Conservation (phyloP, 2,888 invertebrate genomes). For the Nowickia ferox region DNA sequence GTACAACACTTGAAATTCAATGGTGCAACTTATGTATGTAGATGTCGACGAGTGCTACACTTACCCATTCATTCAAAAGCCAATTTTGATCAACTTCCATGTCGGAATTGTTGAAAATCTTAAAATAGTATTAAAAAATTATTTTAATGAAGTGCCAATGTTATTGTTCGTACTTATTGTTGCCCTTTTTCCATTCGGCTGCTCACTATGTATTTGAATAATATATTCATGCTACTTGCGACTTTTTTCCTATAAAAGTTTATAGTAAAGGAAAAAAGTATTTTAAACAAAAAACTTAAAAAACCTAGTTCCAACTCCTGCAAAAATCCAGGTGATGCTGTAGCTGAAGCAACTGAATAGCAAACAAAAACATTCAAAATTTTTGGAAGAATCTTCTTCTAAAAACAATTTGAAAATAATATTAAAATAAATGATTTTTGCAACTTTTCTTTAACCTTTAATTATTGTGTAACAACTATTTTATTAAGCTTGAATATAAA, state of each 20-base stretch:
- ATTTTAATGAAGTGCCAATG: conserved; percentile 73
- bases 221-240: background rate
- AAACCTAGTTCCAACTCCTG: too few relatives aligned
- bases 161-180: conserved; percentile 55
- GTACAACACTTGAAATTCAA: conserved; percentile 16
- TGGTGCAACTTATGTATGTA: background rate
- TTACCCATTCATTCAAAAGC: conserved; percentile 50
- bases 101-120: conserved; percentile 29
- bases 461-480: too few relatives aligned
- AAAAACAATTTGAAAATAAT: too few relatives aligned
- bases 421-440: too few relatives aligned
- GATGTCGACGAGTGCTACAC: conserved; percentile 21
- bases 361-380: too few relatives aligned
- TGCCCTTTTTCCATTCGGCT: conserved; percentile 52
- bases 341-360: too few relatives aligned
- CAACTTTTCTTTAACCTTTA: too few relatives aligned
- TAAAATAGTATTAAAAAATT: conserved; percentile 39
- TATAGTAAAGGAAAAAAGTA: too few relatives aligned
- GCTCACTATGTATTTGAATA: conserved; percentile 47
- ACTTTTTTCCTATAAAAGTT: background rate
- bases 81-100: conserved; percentile 63
- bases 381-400: too few relatives aligned
- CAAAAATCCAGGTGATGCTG: too few relatives aligned
- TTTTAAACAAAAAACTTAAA: too few relatives aligned
- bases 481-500: too few relatives aligned